Conservation (phyloP, 2,888 invertebrate species). For the Phalera bucephala region DNA sequence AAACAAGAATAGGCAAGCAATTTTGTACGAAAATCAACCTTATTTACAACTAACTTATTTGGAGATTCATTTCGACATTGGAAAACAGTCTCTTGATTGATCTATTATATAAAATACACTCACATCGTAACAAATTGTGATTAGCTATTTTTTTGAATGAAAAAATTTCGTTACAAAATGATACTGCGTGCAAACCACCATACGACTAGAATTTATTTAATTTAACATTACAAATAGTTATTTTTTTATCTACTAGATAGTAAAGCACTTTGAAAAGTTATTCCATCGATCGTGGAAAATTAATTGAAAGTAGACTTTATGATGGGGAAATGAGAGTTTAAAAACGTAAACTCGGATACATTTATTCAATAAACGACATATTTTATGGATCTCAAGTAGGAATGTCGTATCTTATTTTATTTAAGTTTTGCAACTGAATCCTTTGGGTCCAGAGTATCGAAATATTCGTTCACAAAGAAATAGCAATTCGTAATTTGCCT, state of each 20-base stretch:
- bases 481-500: no score
- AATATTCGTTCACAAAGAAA: no score
- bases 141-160: slow-evolving; percentile 42
- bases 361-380: slow-evolving; percentile 1
- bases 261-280: slow-evolving; percentile 82
- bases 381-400: no score
- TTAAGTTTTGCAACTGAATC: slow-evolving; percentile 8
- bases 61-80: no score
- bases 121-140: slow-evolving; percentile 70
- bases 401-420: no score
- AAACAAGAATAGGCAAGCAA: no score
- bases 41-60: no score
- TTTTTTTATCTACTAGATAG: slow-evolving; percentile 78
- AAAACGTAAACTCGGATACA: slow-evolving; percentile 6
- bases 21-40: no score
- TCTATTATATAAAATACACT: slow-evolving; percentile 69
- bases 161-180: slow-evolving; percentile 23
- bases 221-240: slow-evolving; percentile 78
- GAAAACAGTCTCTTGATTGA: no score
- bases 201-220: slow-evolving; percentile 69
- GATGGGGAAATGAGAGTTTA: not conserved
- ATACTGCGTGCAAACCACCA: slow-evolving; percentile 67
- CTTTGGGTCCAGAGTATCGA: no score
- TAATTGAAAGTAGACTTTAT: slow-evolving; percentile 24
- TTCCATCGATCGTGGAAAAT: slow-evolving; percentile 60